Base-by-base conservation (phyloP, 2,797 vertebrate species). In the Platyrinchus mystaceus region DNA sequence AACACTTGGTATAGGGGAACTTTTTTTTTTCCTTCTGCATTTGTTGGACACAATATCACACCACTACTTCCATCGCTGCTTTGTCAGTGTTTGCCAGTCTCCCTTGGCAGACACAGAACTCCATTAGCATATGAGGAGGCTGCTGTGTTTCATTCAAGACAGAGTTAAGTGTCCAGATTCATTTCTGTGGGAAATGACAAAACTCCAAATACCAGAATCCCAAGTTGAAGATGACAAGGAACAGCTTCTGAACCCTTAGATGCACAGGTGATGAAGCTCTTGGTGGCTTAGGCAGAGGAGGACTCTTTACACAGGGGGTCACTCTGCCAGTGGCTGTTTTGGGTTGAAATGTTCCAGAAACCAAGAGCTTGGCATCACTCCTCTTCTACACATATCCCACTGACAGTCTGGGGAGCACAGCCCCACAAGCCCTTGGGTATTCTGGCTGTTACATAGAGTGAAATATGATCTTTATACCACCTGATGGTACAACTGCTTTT, bases 81-180 rank as follows among this genome's bases (percentile, higher is more conserved):
- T 78, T 86, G 79, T 53, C 78, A 93, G 78, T 2, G 1, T 90
- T 92, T 87, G 92, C 93, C 87, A 95, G 91, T 63, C 79, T 88
- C 73, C 80, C 85, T 90, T 96, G 93, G 94, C 94, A 96, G 58
- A 84, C 91, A 62, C 66, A 32, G 14, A 1, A 6, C 46, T 73
- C 50, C 26, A 94, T 94, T 93, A 94, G 85, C 91, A 91, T 92
- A 71, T 47, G 87, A 96, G 85, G 87, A 95, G 70, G 87, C 84
- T 96, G 89, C 44, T 26, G 4, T 17, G 5, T 53, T 92, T 93
- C 73, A 95, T 89, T 92, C 83, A 94, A 93, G 66, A 81, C 81
- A 75, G 1, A 85, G 77, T 84, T 75, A 87, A 93, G 70, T 58
- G 76, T 93, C 82, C 89, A 69, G 82, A 95, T 59, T 59, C 32